These are phyloP conservation scores for Bruchidius siliquastri DNA, from an alignment of 2,888 invertebrate genomes.

Conservation along the genomic window DNA sequence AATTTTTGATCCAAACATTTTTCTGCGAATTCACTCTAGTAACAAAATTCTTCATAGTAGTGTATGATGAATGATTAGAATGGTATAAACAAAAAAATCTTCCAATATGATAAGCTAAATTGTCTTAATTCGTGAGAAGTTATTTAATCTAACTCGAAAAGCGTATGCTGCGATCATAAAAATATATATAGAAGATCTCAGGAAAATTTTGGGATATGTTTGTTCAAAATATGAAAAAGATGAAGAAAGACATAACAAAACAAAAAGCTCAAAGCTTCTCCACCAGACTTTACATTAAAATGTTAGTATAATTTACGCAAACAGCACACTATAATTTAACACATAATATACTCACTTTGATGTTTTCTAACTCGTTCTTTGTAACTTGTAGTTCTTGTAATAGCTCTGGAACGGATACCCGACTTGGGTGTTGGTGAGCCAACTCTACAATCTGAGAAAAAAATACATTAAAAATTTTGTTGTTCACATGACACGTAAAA, in stretches of 20 bases:
- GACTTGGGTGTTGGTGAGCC: slow-evolving; percentile 60
- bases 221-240: background rate
- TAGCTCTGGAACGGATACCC: slow-evolving; percentile 76
- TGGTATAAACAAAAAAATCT: no score
- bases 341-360: slow-evolving; percentile 59
- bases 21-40: no score
- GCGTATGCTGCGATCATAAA: no score
- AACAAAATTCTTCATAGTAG: no score
- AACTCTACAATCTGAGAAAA: slow-evolving; percentile 42
- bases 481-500: background rate
- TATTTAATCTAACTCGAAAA: no score
- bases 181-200: background rate
- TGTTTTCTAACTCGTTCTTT: slow-evolving; percentile 80
- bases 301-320: background rate
- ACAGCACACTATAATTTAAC: background rate
- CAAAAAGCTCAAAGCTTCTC: background rate
- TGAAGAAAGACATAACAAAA: background rate
- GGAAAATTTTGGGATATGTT: no score
- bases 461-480: background rate
- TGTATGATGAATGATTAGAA: no score
- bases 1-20: no score
- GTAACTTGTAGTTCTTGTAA: slow-evolving; percentile 79
- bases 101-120: no score
- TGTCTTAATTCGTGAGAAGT: no score
- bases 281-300: background rate